Evolutionary conservation across 2,888 invertebrate genomes (phyloP), one percentile per base, ranked within the genome.

Genomic region (Geotrupes spiniger): DNA sequence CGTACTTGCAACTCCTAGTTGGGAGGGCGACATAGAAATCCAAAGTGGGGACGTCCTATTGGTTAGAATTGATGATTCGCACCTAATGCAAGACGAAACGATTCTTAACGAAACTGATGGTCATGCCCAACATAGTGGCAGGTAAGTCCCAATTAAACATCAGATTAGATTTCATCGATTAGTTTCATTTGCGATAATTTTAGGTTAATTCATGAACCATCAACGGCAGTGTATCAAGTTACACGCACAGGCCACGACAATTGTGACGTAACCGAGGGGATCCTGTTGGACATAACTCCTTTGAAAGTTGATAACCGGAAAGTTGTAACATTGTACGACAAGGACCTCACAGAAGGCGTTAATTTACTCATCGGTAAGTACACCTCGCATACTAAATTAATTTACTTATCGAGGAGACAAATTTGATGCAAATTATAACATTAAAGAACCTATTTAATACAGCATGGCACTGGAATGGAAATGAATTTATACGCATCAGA

Each of bases 31-130:
- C 50, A 80, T 80, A 26, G 84, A 84, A 71, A 83, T 85, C 58
- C 85, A 85, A 71, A 83, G 82, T 56, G 85, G 85, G 11, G 85
- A 85, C 72, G 82, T 85, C 59, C 78, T 85, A 59, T 78, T 85
- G 67, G 84, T 85, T 37, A 80, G 83, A 70, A 83, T 85, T 71
- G 82, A 83, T 61, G 84, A 85, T 70, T 75, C 80, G 44, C 72
- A 78, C 61, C 74, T 84, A 45, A 66, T 69, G 42, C 66, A 69
- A 14, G 74, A 76, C 46, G 74, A 76, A 56, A 65, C 59, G 43
- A 50, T 54, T 49, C 53, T 58, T 53, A 63, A 63, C 53, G 52
- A 58, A 21, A 63, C 58, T 36, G 54, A 56, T 47, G 56, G 50
- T 44, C 56, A 52, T 45, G 53, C 58, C 41, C 56, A 46, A 47